Evolutionary conservation across 2,113 vertebrate genomes (phyloP), one percentile per base, ranked within the genome.

Genomic region (Dromaius novaehollandiae): DNA sequence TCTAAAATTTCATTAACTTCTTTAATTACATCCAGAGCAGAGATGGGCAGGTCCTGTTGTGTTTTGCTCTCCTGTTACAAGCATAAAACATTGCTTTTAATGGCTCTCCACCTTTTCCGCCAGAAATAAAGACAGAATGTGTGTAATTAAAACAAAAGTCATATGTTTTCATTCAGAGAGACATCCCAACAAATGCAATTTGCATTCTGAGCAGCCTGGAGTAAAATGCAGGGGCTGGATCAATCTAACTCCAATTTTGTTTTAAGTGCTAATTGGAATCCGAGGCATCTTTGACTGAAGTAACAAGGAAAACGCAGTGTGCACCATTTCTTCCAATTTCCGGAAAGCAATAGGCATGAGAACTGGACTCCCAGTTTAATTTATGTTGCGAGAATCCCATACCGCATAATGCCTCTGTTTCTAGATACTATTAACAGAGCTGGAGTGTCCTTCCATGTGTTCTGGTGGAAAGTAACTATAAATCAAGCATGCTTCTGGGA

Each of bases 401-500:
- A 2, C 71, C 3, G 14, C 58, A 83, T 19, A 51, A 76, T 50
- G 76, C 90, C 80, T 90, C 73, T 66, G n/a, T 80, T 96, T 86
- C 75, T 91, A 95, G 63, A 75, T 87, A 51, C 22, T 86, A 69
- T 86, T 56, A 88, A 55, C 93, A 60, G 82, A 58, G n/a, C 71
- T 63, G 78, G 40, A 90, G 89, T 4, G 21, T 90, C 94, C 92
- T 94, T 96, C 89, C 25, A 64, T 36, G 82, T 75, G 88, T 26
- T 61, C 81, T 92, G 63, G 58, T 76, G 51, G 94, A 91, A 94
- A 93, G 53, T 30, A 75, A 25, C 91, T 50, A 56, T 79, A 88
- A 96, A 96, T 94, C 96, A 94, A 80, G 28, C 24, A 2, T 61
- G 90, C 65, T 86, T 95, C 89, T 83, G 95, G 87, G 89, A 36